A percentile compares a stretch with the other conserved stretches of the same genome.
Conservation (phyloP, 2,888 invertebrate species). For the Calameuta idolon region DNA sequence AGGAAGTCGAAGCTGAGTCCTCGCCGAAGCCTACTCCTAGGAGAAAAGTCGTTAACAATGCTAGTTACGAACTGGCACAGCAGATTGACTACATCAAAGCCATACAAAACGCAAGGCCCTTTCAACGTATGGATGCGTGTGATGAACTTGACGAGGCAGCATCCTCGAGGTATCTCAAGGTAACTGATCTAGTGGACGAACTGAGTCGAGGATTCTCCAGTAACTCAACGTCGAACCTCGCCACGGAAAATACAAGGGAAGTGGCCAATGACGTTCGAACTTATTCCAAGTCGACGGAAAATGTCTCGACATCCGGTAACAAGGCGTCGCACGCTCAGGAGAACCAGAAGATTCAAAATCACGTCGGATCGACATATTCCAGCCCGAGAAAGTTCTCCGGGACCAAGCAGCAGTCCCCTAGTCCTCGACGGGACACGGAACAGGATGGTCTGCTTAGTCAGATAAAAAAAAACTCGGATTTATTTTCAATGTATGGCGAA, state of each 20-base stretch:
- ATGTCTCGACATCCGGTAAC: slow-evolving; percentile 21
- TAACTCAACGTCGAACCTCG: slow-evolving; percentile 41
- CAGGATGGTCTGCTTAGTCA: slow-evolving; percentile 49
- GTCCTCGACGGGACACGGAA: slow-evolving; percentile 9
- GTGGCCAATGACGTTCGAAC: slow-evolving; percentile 19
- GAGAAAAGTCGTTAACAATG: slow-evolving; percentile 51
- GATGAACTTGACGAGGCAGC: slow-evolving; percentile 52
- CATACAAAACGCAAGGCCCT: slow-evolving; percentile 41
- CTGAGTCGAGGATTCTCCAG: slow-evolving; percentile 30
- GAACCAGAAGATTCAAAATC: slow-evolving; percentile 10
- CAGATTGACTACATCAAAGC: slow-evolving; percentile 57
- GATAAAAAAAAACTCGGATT: slow-evolving; percentile 67
- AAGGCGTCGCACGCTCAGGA: slow-evolving; percentile 4
- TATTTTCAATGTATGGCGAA: slow-evolving; percentile 60
- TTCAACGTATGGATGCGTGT: slow-evolving; percentile 58
- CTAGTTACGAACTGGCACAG: slow-evolving; percentile 60
- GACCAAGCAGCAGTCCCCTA: slow-evolving; percentile 6
- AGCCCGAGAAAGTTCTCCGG: neutral
- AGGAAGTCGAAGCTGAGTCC: slow-evolving; percentile 17
- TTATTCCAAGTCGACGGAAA: slow-evolving; percentile 46
- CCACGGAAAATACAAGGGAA: slow-evolving; percentile 16
- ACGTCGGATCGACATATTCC: slow-evolving; percentile 8
- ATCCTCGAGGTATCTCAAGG: slow-evolving; percentile 36
- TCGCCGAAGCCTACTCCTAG: slow-evolving; percentile 13
- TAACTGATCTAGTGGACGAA: slow-evolving; percentile 44